Evolutionary conservation across 2,888 invertebrate genomes (phyloP).

Genomic region (Emmelina monodactyla): DNA sequence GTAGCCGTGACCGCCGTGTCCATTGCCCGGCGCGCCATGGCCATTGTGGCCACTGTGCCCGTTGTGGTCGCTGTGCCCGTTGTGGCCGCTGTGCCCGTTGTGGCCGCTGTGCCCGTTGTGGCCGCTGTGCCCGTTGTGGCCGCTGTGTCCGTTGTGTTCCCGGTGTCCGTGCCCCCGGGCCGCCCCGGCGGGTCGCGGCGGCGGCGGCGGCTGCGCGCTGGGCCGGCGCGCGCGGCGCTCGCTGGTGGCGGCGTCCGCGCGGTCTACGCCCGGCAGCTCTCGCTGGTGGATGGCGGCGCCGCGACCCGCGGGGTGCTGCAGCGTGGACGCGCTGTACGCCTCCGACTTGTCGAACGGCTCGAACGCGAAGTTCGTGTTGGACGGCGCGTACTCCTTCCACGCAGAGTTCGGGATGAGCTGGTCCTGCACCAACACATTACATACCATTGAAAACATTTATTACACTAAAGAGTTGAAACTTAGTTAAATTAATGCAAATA

Average conservation of each 20-base stretch:
- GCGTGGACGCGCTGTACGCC: constrained; percentile 47
- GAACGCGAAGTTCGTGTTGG: constrained; percentile 89
- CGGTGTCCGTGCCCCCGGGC: too few species aligned
- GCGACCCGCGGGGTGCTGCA: constrained; percentile 17
- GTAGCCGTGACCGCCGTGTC: constrained; percentile 10
- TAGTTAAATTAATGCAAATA: too few species aligned
- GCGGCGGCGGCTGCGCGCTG: constrained; percentile 29
- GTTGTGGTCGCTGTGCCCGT: background rate
- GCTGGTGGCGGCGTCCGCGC: too few species aligned
- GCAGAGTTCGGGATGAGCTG: constrained; percentile 83
- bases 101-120: background rate
- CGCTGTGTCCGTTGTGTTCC: too few species aligned
- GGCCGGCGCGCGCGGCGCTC: constrained; percentile 8
- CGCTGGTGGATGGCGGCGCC: constrained; percentile 26
- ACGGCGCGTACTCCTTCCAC: constrained; percentile 87
- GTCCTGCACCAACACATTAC: constrained; percentile 63
- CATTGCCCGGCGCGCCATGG: constrained; percentile 6
- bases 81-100: background rate
- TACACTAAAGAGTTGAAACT: too few species aligned
- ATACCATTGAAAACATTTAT: too few species aligned
- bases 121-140: background rate
- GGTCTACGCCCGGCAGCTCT: constrained; percentile 18
- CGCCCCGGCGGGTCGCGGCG: constrained; percentile 20
- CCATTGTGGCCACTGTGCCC: background rate
- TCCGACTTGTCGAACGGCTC: constrained; percentile 87